A percentile compares a stretch with the other conserved stretches of the same genome.
Conservation (phyloP, 2,797 vertebrate species). For the Enteromius treurensis region DNA sequence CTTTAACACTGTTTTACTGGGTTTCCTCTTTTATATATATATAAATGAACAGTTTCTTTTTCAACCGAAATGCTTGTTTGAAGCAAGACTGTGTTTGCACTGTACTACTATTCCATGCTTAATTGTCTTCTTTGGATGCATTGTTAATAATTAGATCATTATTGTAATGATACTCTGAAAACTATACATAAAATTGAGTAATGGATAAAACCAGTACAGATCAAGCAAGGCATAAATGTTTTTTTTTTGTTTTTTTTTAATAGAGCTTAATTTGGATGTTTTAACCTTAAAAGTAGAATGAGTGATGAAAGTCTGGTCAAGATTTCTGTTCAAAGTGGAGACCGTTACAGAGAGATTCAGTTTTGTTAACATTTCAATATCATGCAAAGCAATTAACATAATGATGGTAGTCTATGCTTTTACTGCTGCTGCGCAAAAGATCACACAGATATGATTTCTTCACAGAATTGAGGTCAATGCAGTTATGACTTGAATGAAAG, state of each 20-base stretch:
- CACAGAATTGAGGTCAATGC: constrained; percentile 51
- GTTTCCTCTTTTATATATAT: constrained; percentile 59
- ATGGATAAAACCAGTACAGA: constrained; percentile 3
- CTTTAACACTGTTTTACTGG: constrained; percentile 47
- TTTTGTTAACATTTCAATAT: constrained; percentile 45
- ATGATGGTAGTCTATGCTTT: constrained; percentile 60
- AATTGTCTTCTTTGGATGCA: not conserved
- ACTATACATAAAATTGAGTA: not conserved
- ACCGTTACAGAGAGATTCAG: constrained; percentile 29
- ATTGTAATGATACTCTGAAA: constrained; percentile 18
- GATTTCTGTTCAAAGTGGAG: not conserved
- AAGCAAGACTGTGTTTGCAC: constrained; percentile 51
- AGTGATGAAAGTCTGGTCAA: constrained; percentile 13
- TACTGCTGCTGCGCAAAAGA: constrained; percentile 74
- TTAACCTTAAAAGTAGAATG: constrained; percentile 29
- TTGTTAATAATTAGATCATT: constrained; percentile 29
- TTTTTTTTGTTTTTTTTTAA: not conserved
- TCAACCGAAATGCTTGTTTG: constrained; percentile 35
- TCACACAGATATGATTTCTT: constrained; percentile 59
- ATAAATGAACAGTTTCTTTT: constrained; percentile 41
- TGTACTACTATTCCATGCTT: constrained; percentile 29
- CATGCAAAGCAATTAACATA: constrained; percentile 58
- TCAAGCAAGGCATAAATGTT: constrained; percentile 9
- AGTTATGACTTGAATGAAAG: constrained; percentile 12
- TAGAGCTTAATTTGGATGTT: constrained; percentile 14